Evolutionary conservation across 1,140 invertebrate species (phyloP), one percentile per base, ranked within the genome.

Genomic region (Augochlora pura): DNA sequence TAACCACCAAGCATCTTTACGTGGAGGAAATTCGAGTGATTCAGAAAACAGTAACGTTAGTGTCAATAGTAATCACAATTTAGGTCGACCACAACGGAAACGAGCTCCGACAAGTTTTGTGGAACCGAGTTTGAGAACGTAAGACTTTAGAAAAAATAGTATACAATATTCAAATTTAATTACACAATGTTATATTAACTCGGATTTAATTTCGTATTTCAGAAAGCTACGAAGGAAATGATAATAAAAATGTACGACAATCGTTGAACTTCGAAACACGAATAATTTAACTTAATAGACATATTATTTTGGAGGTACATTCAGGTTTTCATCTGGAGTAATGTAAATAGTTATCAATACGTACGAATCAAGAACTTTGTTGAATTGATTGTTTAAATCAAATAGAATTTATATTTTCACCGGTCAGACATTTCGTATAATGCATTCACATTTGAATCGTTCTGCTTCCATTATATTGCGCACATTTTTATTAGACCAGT

Each of bases 71-170:
- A 77, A 8, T 18, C 23, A 49, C 49, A n/a, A 66, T 39, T 59
- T 63, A 10, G 60, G 18, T 74, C 82, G 90, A 23, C 89, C 89
- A 18, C 88, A 80, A 79, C 82, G 90, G 62, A 83, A 81, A 59
- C 90, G 86, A 71, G 89, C 88, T 23, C 88, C 88, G 10, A 63
- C 62, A 12, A 87, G 77, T 73, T 79, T 90, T 1, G 71, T 84
- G 67, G 89, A 91, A 66, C 90, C 90, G 23, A 87, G 7, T 42
- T 87, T 90, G 32, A 63, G 1, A 39, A 88, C 72, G 90, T 91
- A 64, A 63, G 1, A 27, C 88, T 72, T 89, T 91, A 64, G 86
- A 80, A 82, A 84, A 52, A 60, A 52, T 60, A 7, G 59, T 32
- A 14, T 25, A 27, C 4, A n/a, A 67, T 67, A 0, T 52, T 8